These are phyloP conservation scores for Eustalomyia histrio DNA, from an alignment of 2,888 invertebrate genomes.

Conservation along the genomic window DNA sequence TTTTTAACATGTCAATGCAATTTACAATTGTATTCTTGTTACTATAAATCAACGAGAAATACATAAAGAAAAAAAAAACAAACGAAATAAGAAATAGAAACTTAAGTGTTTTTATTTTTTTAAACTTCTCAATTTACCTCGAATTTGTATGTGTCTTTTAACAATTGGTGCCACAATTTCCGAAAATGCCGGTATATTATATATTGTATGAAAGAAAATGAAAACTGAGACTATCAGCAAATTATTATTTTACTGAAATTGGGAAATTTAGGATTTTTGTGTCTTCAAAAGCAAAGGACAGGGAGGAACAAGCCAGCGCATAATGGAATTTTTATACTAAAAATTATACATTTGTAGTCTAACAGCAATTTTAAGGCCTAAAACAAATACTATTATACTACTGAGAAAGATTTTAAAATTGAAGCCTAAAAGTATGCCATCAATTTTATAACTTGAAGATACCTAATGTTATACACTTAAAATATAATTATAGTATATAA, in stretches of 20 bases:
- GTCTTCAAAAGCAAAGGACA: neutral
- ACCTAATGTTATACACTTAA: too few species aligned
- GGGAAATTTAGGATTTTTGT: neutral
- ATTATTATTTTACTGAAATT: neutral
- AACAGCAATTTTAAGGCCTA: too few species aligned
- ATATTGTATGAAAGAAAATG: neutral
- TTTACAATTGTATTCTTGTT: constrained; percentile 61
- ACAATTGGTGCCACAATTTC: constrained; percentile 1
- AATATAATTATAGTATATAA: too few species aligned
- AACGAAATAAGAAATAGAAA: too few species aligned
- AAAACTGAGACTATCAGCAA: neutral
- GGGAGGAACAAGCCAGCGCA: neutral
- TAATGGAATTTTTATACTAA: too few species aligned
- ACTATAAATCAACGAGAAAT: constrained; percentile 52
- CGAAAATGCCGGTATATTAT: constrained; percentile 26
- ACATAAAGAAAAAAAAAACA: neutral
- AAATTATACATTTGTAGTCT: too few species aligned
- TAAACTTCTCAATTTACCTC: constrained; percentile 22
- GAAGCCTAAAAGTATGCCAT: too few species aligned
- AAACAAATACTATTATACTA: too few species aligned
- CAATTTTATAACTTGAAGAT: too few species aligned
- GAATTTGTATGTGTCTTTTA: constrained; percentile 5
- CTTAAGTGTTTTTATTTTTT: neutral
- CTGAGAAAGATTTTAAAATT: too few species aligned
- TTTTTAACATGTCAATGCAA: constrained; percentile 61